A percentile compares a stretch with the other conserved stretches of the same genome.
Conservation (phyloP, 2,888 invertebrate genomes). For the Macroteleia sp. region DNA sequence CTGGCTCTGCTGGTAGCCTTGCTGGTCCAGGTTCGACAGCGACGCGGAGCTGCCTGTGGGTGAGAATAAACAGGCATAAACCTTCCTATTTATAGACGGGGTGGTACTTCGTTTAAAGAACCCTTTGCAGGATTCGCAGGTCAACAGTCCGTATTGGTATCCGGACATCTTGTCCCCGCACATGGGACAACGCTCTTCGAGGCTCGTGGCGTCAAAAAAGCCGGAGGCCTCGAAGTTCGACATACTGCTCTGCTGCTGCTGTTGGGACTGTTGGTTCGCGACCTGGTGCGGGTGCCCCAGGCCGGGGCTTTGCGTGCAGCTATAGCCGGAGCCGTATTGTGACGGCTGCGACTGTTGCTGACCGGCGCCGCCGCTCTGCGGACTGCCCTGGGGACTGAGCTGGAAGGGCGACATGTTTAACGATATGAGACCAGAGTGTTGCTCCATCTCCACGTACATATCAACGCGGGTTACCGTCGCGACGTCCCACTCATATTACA, state of each 20-base stretch:
- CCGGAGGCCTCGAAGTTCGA: conserved; percentile 77
- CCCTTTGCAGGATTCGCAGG: conserved; percentile 91
- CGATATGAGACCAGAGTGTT: conserved; percentile 92
- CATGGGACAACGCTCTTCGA: conserved; percentile 89
- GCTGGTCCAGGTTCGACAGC: conserved; percentile 70
- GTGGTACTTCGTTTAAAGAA: conserved; percentile 88
- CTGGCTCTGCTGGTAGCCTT: conserved; percentile 72
- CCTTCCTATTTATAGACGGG: conserved; percentile 90
- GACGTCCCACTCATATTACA: conserved; percentile 67
- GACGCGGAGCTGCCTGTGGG: conserved; percentile 76
- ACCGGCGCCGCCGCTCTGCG: conserved; percentile 84
- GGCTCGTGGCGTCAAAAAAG: conserved; percentile 84
- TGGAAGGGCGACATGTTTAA: conserved; percentile 95
- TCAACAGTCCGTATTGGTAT: conserved; percentile 90
- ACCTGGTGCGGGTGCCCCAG: conserved; percentile 47
- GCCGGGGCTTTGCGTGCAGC: conserved; percentile 84
- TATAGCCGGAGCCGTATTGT: conserved; percentile 85
- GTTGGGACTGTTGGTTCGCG: conserved; percentile 79
- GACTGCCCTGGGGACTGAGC: conserved; percentile 90
- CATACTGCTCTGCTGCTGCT: conserved; percentile 72
- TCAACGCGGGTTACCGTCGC: conserved; percentile 79
- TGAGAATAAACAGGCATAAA: conserved; percentile 88
- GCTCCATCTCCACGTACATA: conserved; percentile 95
- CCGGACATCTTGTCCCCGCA: conserved; percentile 90
- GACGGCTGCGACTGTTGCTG: conserved; percentile 82